phyloP scores from a whole-genome alignment of 1,140 invertebrate species.

The Zeugodacus cucurbitae region DNA sequence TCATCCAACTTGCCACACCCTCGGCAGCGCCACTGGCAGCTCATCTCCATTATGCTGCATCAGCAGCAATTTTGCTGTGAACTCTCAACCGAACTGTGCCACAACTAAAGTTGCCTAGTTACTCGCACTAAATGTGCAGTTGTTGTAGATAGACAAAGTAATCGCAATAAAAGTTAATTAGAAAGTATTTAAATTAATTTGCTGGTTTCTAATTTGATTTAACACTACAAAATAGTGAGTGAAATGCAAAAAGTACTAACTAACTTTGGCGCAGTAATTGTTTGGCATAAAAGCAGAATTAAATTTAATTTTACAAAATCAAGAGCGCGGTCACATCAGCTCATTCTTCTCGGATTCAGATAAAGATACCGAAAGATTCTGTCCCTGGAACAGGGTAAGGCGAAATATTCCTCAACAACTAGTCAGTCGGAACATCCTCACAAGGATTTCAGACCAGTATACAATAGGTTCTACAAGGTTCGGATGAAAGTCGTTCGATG shows the following conservation, averaged over 20 bases:
- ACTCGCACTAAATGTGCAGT: not conserved
- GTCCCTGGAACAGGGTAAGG: too few species aligned
- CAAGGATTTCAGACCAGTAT: too few species aligned
- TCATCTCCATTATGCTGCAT: slow-evolving; percentile 47
- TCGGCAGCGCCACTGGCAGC: slow-evolving; percentile 45
- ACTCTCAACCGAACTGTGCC: not conserved
- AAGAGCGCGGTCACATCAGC: too few species aligned
- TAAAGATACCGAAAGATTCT: too few species aligned
- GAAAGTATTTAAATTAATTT: slow-evolving; percentile 18
- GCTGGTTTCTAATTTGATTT: slow-evolving; percentile 18
- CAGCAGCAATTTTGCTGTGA: slow-evolving; percentile 47
- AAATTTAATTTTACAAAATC: not conserved
- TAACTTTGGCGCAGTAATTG: not conserved
- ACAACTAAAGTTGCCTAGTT: not conserved
- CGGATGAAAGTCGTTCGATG: too few species aligned
- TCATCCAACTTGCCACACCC: slow-evolving; percentile 47
- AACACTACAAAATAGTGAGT: not conserved
- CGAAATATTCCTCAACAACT: too few species aligned
- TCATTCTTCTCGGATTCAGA: too few species aligned
- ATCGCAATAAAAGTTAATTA: not conserved
- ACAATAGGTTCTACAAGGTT: too few species aligned
- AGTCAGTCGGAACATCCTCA: too few species aligned
- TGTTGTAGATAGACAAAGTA: not conserved
- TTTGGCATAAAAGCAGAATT: not conserved
- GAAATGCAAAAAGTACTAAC: not conserved